phyloP scores from a whole-genome alignment of 2,888 invertebrate genomes.

The Acanthosoma haemorrhoidale region DNA sequence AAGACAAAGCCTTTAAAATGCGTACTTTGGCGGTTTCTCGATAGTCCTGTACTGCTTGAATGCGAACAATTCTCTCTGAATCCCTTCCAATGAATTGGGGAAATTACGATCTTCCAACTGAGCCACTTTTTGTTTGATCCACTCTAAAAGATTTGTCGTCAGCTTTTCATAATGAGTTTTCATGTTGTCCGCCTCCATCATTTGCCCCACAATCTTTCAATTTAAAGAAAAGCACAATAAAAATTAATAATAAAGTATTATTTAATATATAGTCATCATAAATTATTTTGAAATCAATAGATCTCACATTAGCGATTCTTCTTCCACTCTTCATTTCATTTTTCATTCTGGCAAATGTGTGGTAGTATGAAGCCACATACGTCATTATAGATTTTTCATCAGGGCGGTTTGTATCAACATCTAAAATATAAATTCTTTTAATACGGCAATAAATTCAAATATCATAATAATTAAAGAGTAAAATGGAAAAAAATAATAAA shows the following conservation, averaged over 20 bases:
- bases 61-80: slow-evolving; percentile 78
- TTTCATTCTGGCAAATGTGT: slow-evolving; percentile 98
- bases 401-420: slow-evolving; percentile 87
- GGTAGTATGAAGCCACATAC: slow-evolving; percentile 97
- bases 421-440: slow-evolving; percentile 52
- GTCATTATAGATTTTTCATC: slow-evolving; percentile 99
- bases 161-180: slow-evolving; percentile 83
- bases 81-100: slow-evolving; percentile 91
- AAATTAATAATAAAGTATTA: not conserved
- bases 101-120: slow-evolving; percentile 80
- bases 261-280: not conserved
- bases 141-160: slow-evolving; percentile 79
- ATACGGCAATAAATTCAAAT: not conserved
- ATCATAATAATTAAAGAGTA: not conserved
- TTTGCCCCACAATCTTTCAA: slow-evolving; percentile 86
- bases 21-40: slow-evolving; percentile 95
- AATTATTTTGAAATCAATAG: not conserved
- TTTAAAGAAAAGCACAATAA: slow-evolving; percentile 32
- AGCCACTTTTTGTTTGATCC: slow-evolving; percentile 82
- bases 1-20: too few species aligned
- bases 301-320: slow-evolving; percentile 88
- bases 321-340: slow-evolving; percentile 96
- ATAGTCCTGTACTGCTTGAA: slow-evolving; percentile 95
- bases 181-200: slow-evolving; percentile 91
- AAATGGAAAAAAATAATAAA: not conserved